Evolutionary conservation across 1,140 invertebrate species (phyloP).

Genomic region (Achatina immaculata): DNA sequence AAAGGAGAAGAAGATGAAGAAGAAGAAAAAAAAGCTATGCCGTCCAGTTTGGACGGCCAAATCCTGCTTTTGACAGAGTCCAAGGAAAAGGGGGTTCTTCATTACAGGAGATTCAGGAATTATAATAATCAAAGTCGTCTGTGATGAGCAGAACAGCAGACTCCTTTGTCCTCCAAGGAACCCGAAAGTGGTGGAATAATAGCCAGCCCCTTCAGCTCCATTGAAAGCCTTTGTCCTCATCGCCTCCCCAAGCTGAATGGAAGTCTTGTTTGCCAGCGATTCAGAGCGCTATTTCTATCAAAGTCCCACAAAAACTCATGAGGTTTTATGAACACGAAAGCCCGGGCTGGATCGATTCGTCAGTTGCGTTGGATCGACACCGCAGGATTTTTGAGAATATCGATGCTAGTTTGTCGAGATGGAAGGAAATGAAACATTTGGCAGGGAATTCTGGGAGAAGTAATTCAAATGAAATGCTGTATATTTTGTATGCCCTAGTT

Average conservation of each 20-base stretch:
- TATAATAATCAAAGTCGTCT: constrained; percentile 32
- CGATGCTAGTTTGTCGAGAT: not conserved
- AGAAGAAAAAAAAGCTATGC: too few relatives aligned
- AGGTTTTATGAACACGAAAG: constrained; percentile 11
- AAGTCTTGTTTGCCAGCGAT: constrained; percentile 22
- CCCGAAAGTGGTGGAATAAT: constrained; percentile 34
- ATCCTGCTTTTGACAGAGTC: not conserved
- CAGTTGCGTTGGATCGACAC: not conserved
- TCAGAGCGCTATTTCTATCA: constrained; percentile 26
- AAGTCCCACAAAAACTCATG: constrained; percentile 28
- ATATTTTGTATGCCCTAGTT: too few relatives aligned
- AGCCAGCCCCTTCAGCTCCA: not conserved
- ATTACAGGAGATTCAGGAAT: constrained; percentile 16
- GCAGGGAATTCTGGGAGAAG: not conserved
- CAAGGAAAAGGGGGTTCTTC: constrained; percentile 3
- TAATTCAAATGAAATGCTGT: not conserved
- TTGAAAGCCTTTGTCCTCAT: not conserved
- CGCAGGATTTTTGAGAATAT: constrained; percentile 5
- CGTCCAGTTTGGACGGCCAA: not conserved
- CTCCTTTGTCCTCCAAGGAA: constrained; percentile 21
- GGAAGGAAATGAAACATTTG: not conserved
- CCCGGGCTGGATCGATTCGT: constrained; percentile 13
- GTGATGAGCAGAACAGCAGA: constrained; percentile 26
- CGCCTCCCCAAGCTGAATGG: not conserved
- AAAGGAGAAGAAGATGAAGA: too few relatives aligned